Percentiles rank a stretch among this genome's conserved stretches.
These are phyloP conservation scores for Crotalus helleri DNA, from an alignment of 2,113 vertebrate genomes.

Conservation along the genomic window DNA sequence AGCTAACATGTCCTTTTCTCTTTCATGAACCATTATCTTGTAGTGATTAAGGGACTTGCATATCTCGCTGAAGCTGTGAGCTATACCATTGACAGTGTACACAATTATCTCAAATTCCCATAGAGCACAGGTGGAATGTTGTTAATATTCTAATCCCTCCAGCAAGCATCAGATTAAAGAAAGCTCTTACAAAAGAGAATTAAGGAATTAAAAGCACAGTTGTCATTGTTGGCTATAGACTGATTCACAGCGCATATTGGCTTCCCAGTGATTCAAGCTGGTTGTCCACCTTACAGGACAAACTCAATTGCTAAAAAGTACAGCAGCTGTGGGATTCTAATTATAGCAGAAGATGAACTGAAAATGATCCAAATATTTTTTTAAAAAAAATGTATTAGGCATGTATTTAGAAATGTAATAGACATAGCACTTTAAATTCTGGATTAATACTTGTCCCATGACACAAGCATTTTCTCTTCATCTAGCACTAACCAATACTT, in stretches of 20 bases:
- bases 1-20: background rate
- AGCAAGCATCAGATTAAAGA: background rate
- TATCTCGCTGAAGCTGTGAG: background rate
- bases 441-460: background rate
- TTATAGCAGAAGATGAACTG: background rate
- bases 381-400: background rate
- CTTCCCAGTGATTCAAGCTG: background rate
- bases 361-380: background rate
- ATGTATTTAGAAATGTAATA: background rate
- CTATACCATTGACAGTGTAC: background rate
- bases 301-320: background rate
- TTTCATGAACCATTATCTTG: background rate
- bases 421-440: background rate
- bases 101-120: background rate
- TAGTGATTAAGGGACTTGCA: background rate
- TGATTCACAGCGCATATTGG: background rate
- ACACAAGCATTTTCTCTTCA: background rate
- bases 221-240: background rate
- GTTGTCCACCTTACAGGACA: background rate
- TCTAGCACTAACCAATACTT: slow-evolving; percentile 6
- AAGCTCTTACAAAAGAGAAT: background rate
- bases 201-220: background rate
- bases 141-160: background rate
- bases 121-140: background rate
- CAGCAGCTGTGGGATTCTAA: background rate